Conservation (phyloP, 1,140 invertebrate genomes). For the Caenorhabditis briggsae region DNA sequence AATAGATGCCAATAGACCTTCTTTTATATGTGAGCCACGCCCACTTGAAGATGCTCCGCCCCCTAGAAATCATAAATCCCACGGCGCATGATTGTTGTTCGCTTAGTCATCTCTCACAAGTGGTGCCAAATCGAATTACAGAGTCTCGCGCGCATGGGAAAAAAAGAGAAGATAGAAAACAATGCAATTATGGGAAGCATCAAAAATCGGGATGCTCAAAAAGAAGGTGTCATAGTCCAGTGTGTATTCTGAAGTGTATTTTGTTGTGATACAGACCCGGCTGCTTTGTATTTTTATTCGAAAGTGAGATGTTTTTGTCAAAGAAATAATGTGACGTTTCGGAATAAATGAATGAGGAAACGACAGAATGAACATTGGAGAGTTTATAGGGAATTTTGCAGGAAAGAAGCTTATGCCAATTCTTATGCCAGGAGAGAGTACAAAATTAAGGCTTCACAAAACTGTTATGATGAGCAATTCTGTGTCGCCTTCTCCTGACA, state of each 20-base stretch:
- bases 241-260: too few species aligned
- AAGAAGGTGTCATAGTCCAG: not conserved
- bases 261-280: too few species aligned
- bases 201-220: conserved; percentile 9
- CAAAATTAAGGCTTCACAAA: too few species aligned
- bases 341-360: not conserved
- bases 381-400: too few species aligned
- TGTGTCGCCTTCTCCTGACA: conserved; percentile 20
- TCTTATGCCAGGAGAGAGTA: too few species aligned
- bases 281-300: too few species aligned
- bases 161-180: not conserved
- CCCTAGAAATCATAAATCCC: not conserved
- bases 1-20: not conserved
- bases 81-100: too few species aligned
- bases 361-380: too few species aligned
- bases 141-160: not conserved
- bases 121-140: conserved; percentile 25
- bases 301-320: not conserved
- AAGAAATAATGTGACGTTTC: not conserved
- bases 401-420: too few species aligned
- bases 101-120: not conserved
- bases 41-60: not conserved
- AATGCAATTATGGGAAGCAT: conserved; percentile 22
- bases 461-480: not conserved
- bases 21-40: not conserved